phyloP scores from a whole-genome alignment of 2,113 vertebrate species.

The Labeo catla region DNA sequence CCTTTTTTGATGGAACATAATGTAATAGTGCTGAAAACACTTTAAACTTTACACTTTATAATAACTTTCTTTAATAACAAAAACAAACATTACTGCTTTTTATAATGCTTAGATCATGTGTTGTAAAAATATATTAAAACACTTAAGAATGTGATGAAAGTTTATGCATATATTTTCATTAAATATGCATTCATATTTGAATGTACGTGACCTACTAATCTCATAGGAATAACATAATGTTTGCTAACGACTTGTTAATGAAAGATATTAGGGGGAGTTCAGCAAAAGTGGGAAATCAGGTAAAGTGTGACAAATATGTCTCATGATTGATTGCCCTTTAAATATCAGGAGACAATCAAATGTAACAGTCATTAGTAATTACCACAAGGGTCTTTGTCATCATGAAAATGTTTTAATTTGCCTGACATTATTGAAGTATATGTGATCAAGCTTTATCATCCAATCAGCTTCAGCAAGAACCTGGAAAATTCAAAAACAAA shows the following conservation, averaged over 20 bases:
- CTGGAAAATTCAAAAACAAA: neutral
- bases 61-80: neutral
- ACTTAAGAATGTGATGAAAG: neutral
- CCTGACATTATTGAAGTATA: slow-evolving; percentile 32
- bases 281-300: slow-evolving; percentile 21
- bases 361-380: slow-evolving; percentile 29
- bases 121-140: neutral
- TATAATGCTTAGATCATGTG: neutral
- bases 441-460: slow-evolving; percentile 9
- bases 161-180: neutral
- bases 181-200: neutral
- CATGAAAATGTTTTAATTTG: slow-evolving; percentile 8
- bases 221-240: slow-evolving; percentile 2
- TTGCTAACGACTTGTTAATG: slow-evolving; percentile 17
- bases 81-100: neutral
- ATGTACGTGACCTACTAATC: neutral
- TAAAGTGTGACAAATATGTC: slow-evolving; percentile 26
- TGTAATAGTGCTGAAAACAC: neutral
- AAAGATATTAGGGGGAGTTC: slow-evolving; percentile 14
- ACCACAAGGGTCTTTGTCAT: slow-evolving; percentile 22
- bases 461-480: neutral
- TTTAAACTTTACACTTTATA: neutral
- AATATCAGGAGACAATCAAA: slow-evolving; percentile 34
- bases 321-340: slow-evolving; percentile 18
- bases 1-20: slow-evolving; percentile 6